Evolutionary conservation across 2,888 invertebrate species (phyloP), one percentile per base, ranked within the genome.

Genomic region (Cheilosia vernalis): DNA sequence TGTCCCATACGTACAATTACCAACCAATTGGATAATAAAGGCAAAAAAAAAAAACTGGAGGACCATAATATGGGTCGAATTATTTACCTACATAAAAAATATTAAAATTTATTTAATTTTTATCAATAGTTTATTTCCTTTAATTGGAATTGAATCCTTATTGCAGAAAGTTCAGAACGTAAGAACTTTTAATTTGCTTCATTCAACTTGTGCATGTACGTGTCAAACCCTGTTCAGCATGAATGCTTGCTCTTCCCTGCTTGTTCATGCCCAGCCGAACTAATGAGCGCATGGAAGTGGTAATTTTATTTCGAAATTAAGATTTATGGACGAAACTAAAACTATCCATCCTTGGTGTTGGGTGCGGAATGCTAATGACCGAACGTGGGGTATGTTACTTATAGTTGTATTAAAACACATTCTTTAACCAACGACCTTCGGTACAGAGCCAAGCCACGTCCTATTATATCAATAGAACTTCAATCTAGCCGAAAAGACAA

Each of bases 311-410:
- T 58, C 70, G 44, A 82, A 82, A 82, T 77, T 64, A 64, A 76
- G 81, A 81, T 81, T 58, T 81, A 81, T 81, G 55, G 58, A 70
- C 63, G 49, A 77, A 70, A 44, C 77, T 70, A 64, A 56, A 69
- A 70, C 77, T 82, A 77, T 69, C 49, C 58, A 42, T 56, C 55
- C 69, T 69, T 51, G 63, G 30, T 53, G 56, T 58, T 44, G 42
- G 53, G 64, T 70, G 13, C 33, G 27, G 81, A 82, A 82, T 82
- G 58, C 63, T 76, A 81, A 81, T 81, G 69, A 81, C 63, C 64
- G 21, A 66, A 51, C 37, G 37, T 55, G 19, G 55, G 67, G 47
- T 44, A 66, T 53, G 40, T 17, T 17, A 42, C n/a, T 7, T 27
- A 17, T 47, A 47, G 9, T 27, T 58, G 24, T 40, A 55, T 13